A percentile compares a stretch with the other conserved stretches of the same genome.
Evolutionary conservation across 1,140 invertebrate genomes (phyloP).

Genomic region (Drosophila leontia): DNA sequence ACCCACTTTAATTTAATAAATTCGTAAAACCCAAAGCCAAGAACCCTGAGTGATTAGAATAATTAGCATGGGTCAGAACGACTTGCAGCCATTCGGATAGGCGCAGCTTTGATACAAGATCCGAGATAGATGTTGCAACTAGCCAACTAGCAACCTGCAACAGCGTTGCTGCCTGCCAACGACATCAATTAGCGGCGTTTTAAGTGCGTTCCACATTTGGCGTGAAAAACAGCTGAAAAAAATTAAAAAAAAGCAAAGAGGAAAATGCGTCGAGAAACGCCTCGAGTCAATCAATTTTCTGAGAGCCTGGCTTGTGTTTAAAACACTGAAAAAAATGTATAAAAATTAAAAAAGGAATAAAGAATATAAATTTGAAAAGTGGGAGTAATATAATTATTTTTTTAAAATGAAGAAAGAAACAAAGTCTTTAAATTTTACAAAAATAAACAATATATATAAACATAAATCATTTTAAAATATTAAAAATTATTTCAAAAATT

Average conservation of each 20-base stretch:
- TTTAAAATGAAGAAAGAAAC: no score
- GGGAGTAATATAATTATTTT: no score
- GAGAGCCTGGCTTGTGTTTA: background rate
- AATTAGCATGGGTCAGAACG: constrained; percentile 59
- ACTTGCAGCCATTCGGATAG: constrained; percentile 15
- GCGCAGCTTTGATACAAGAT: constrained; percentile 11
- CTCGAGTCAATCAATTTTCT: constrained; percentile 78
- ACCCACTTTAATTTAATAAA: constrained; percentile 55
- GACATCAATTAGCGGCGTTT: constrained; percentile 79
- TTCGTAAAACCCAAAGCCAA: background rate
- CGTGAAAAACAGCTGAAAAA: constrained; percentile 70
- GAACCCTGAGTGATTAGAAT: constrained; percentile 43
- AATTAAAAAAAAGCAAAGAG: constrained; percentile 5
- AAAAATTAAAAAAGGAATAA: background rate
- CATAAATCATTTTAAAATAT: background rate
- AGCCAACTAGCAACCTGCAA: constrained; percentile 33
- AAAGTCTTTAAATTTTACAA: background rate
- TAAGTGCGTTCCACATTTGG: constrained; percentile 76
- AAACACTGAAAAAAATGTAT: background rate
- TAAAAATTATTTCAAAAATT: background rate
- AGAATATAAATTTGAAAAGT: no score
- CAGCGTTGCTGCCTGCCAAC: constrained; percentile 56
- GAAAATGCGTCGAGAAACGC: constrained; percentile 77
- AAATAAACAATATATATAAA: background rate
- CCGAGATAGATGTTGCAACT: constrained; percentile 47